A percentile compares a stretch with the other conserved stretches of the same genome.
Conservation (phyloP, 2,113 vertebrate genomes). For the Gallinago paraguaiae region DNA sequence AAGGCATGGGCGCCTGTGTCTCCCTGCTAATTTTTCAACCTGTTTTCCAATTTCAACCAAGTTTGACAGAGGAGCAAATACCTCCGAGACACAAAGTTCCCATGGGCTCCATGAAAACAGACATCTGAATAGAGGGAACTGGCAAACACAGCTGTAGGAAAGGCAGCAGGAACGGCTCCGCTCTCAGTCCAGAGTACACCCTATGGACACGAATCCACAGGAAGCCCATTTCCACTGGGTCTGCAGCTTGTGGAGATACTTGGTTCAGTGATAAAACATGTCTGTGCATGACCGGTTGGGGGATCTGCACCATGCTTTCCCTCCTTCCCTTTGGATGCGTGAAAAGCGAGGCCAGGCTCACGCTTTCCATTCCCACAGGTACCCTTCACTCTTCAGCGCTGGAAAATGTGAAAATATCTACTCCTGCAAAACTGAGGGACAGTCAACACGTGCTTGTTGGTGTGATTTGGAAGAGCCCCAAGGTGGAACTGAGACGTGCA, state of each 20-base stretch:
- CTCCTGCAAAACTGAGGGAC: background rate
- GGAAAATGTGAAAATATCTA: background rate
- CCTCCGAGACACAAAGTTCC: background rate
- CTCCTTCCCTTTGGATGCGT: background rate
- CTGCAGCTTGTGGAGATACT: background rate
- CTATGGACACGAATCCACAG: background rate
- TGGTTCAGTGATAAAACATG: background rate
- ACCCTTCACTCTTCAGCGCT: fast-evolving
- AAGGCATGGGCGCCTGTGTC: background rate
- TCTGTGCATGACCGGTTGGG: fast-evolving
- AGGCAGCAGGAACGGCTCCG: background rate
- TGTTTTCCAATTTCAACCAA: background rate
- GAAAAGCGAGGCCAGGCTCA: background rate
- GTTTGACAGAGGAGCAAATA: background rate
- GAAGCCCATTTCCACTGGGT: background rate
- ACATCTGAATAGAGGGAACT: background rate
- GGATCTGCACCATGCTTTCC: fast-evolving
- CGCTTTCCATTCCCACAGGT: background rate
- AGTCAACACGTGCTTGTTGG: background rate
- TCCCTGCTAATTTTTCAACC: conserved; percentile 34
- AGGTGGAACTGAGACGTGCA: background rate
- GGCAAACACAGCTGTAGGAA: background rate
- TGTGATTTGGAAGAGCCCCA: background rate
- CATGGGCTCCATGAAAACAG: background rate
- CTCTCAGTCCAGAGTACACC: background rate